Conservation (phyloP, 2,888 invertebrate species). For the Dicyrtoma fusca region DNA sequence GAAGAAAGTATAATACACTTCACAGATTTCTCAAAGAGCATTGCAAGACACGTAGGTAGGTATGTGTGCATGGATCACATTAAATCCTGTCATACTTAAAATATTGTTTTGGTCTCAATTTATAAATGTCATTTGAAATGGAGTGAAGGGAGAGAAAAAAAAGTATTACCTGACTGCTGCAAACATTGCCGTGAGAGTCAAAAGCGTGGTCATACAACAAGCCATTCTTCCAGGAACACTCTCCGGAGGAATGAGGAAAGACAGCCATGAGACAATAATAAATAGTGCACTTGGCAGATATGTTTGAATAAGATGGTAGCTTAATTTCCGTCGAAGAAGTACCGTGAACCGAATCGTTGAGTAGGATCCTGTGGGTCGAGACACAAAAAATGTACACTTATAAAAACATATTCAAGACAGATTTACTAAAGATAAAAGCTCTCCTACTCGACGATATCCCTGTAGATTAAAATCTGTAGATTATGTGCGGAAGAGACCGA, state of each 20-base stretch:
- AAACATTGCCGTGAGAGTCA: conserved; percentile 56
- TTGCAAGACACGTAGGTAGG: too few relatives aligned
- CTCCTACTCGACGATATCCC: too few relatives aligned
- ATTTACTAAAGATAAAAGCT: too few relatives aligned
- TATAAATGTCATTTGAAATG: too few relatives aligned
- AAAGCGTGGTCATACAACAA: conserved; percentile 55
- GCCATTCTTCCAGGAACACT: conserved; percentile 54
- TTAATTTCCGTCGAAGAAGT: conserved; percentile 52
- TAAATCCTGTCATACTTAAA: too few relatives aligned
- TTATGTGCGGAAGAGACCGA: too few relatives aligned
- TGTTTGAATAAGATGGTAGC: conserved; percentile 56
- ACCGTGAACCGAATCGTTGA: conserved; percentile 55
- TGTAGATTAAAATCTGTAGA: too few relatives aligned
- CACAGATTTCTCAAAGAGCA: too few relatives aligned
- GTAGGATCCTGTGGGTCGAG: conserved; percentile 38
- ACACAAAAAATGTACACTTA: not conserved
- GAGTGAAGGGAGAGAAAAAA: too few relatives aligned
- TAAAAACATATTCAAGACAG: not conserved
- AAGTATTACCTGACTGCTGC: conserved; percentile 52
- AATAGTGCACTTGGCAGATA: conserved; percentile 55
- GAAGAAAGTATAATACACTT: not conserved
- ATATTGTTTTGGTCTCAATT: too few relatives aligned
- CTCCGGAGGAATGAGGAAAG: conserved; percentile 49
- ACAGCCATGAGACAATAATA: conserved; percentile 56
- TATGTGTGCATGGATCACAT: too few relatives aligned